phyloP scores from a whole-genome alignment of 2,888 invertebrate genomes.

The Drosophila neotestacea region DNA sequence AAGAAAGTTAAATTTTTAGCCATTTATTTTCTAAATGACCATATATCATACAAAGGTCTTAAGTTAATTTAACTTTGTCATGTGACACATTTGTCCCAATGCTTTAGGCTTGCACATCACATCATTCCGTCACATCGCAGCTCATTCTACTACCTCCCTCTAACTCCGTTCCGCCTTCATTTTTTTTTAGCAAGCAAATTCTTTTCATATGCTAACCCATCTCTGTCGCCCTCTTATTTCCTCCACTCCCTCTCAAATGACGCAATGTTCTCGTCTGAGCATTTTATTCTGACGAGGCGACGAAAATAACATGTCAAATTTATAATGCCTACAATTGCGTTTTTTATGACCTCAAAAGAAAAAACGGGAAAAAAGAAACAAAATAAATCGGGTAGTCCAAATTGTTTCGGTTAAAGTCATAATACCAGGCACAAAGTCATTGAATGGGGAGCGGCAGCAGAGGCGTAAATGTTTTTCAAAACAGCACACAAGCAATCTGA shows the following conservation, averaged over 20 bases:
- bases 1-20: not conserved
- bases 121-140: conserved; percentile 43
- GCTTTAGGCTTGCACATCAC: conserved; percentile 12
- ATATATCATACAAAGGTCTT: conserved; percentile 45
- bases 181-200: conserved; percentile 26
- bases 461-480: conserved; percentile 52
- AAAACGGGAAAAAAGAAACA: conserved; percentile 1
- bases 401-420: conserved; percentile 38
- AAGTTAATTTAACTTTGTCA: conserved; percentile 45
- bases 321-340: conserved; percentile 76
- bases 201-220: conserved; percentile 56
- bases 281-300: conserved; percentile 68
- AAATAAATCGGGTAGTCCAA: conserved; percentile 18
- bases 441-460: not conserved
- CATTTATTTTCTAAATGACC: conserved; percentile 9
- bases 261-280: conserved; percentile 53
- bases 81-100: conserved; percentile 43
- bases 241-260: conserved; percentile 33
- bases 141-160: conserved; percentile 24
- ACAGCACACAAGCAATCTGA: conserved; percentile 40
- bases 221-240: conserved; percentile 3
- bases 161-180: not conserved
- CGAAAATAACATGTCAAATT: conserved; percentile 79
- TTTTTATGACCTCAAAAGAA: conserved; percentile 47
- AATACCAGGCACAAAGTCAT: conserved; percentile 43